Evolutionary conservation across 2,797 vertebrate species (phyloP).

Genomic region (Pyrrhura leucotis): DNA sequence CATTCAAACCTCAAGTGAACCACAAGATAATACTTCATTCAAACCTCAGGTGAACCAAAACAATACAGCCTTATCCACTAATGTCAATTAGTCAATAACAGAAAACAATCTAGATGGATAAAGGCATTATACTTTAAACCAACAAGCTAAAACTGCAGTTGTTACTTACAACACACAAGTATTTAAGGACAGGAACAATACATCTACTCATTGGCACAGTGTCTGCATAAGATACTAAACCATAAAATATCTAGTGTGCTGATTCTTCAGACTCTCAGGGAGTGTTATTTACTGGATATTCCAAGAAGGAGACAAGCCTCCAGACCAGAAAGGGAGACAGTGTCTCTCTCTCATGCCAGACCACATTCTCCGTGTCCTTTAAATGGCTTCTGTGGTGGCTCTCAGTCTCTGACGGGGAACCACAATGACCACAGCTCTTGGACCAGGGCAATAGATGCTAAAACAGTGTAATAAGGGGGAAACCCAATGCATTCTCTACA

Average conservation of each 20-base stretch:
- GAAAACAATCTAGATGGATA: constrained; percentile 25
- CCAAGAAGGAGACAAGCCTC: not conserved
- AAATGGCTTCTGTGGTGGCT: not conserved
- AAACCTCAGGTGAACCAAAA: constrained; percentile 7
- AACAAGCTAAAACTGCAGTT: not conserved
- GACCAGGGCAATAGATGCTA: not conserved
- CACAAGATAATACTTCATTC: not conserved
- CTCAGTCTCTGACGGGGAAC: not conserved
- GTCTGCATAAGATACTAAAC: not conserved
- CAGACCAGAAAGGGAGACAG: not conserved
- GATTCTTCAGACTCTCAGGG: not conserved
- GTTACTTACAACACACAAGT: not conserved
- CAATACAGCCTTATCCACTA: constrained; percentile 20
- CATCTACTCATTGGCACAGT: not conserved
- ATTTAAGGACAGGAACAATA: not conserved
- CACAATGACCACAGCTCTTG: not conserved
- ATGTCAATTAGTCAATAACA: constrained; percentile 12
- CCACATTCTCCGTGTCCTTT: not conserved
- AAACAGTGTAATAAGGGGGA: not conserved
- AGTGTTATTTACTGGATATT: not conserved
- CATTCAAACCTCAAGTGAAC: not conserved
- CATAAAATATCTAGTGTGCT: not conserved
- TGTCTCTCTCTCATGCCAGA: not conserved
- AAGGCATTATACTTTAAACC: not conserved
- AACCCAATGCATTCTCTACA: not conserved